A percentile compares a stretch with the other conserved stretches of the same genome.
Evolutionary conservation across 2,113 vertebrate genomes (phyloP).

Genomic region (Notothenia coriiceps): DNA sequence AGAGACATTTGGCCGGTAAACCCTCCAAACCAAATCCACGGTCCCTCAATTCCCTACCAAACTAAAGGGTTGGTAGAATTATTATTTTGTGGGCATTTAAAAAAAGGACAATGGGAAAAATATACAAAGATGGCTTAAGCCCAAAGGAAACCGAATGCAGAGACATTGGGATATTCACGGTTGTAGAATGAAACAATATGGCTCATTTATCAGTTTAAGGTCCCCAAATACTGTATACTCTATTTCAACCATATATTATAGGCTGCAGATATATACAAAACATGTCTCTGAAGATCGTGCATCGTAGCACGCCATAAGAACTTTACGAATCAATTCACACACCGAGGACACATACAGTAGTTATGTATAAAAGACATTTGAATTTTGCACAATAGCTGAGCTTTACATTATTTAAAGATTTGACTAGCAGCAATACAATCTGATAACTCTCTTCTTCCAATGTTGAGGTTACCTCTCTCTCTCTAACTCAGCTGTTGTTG

Average conservation of each 20-base stretch:
- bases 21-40: constrained; percentile 19
- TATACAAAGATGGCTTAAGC: neutral
- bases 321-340: too few species aligned
- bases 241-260: too few species aligned
- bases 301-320: too few species aligned
- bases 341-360: too few species aligned
- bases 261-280: too few species aligned
- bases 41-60: constrained; percentile 5
- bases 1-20: constrained; percentile 38
- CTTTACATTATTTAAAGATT: too few species aligned
- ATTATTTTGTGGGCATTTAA: neutral
- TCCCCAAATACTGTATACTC: too few species aligned
- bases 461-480: neutral
- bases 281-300: too few species aligned
- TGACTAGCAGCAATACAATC: neutral
- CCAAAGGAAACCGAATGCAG: neutral
- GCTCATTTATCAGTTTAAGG: too few species aligned
- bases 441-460: neutral
- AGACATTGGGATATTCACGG: neutral
- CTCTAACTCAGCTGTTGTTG: neutral
- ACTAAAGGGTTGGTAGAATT: neutral
- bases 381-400: too few species aligned
- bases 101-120: neutral
- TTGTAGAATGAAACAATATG: too few species aligned
- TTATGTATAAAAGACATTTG: too few species aligned